Base-by-base conservation (phyloP, 2,888 invertebrate genomes). In the Epicampocera succincta region DNA sequence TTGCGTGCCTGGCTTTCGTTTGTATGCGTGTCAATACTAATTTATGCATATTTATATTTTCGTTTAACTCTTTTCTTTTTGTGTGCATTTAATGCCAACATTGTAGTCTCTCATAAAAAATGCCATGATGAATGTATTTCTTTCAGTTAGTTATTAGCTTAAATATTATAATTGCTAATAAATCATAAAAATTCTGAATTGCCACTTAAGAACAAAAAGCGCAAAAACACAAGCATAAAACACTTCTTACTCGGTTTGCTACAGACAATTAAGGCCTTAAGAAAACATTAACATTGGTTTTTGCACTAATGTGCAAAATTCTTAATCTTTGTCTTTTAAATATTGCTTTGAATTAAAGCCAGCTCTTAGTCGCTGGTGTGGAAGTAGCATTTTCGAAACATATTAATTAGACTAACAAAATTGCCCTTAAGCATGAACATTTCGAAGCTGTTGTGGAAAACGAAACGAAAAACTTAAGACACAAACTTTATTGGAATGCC, bases 81-180 rank as follows among this genome's bases (percentile, higher is more conserved):
- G 3, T 33, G 1, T 33, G 3, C 9, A 4, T 29, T 33, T 21
- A 52, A 61, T 44, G n/a, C 38, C n/a, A 76, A 77, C 76, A 81
- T 56, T 77, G 73, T 77, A 66, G 54, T 71, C 74, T 73, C 78
- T 78, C 74, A 82, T 82, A 78, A 82, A 82, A 78, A 71, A 78
- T 82, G 78, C 78, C 71, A 82, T 72, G 71, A 78, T 82, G 48
- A 63, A 82, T 82, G 74, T 60, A 54, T 29, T 76, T 66, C 44
- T 61, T 69, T 68, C 15, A 40, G 19, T 72, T 44, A 21, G 8
- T 52, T 69, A 50, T 68, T 76, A 60, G 65, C 56, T 72, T 68
- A 54, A 40, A 63, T 63, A 83, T 73, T 76, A 72, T 73, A 76
- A 80, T 76, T 83, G 80, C 73, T 76, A 83, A 80, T 73, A 80